Evolutionary conservation across 2,888 invertebrate species (phyloP), one percentile per base, ranked within the genome.

Genomic region (Sylvicola fuscatus): DNA sequence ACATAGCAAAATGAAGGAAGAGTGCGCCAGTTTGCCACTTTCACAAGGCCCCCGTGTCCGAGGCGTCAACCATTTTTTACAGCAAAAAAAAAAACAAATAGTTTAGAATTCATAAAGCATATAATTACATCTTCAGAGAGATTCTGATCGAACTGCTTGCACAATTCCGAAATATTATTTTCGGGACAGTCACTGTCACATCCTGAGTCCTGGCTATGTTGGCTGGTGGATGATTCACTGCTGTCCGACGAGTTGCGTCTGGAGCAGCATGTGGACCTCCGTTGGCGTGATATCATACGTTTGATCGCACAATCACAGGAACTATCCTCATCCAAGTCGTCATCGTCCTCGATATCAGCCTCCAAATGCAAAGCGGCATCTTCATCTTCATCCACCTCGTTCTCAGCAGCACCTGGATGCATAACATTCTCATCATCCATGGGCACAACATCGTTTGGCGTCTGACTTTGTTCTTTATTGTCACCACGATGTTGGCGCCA

Each of bases 111-210:
- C 8, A 21, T 21, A 21, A 21, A 6, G 8, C 8, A 32, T 14
- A 10, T 30, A 37, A 26, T 34, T 37, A 37, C 37, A 31, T 37
- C 37, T 37, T 37, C 37, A 12, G 34, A 37, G 2, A 37, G 28
- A 41, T 58, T 58, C 41, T 57, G 54, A 42, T 59, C 53, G 41
- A 58, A 58, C 47, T 56, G 56, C 46, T 57, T 57, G 47, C 58
- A 58, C 14, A 40, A 26, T 34, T 40, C 37, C 3, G 35, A 32
- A 15, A 40, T 40, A 32, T 37, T 40, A 32, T 37, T 40, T 36
- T 40, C 39, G 2, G 36, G 36, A 43, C 62, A 62, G 51, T 65
- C 65, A 45, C 64, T 64, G 50, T 64, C 65, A 60, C 65, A 65
- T 48, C 65, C 65, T 36, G 65, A 65, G 59, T 65, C 65, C 21